Percentiles rank a stretch among this genome's conserved stretches.
Evolutionary conservation across 2,888 invertebrate species (phyloP).

Genomic region (Drosophila merina): DNA sequence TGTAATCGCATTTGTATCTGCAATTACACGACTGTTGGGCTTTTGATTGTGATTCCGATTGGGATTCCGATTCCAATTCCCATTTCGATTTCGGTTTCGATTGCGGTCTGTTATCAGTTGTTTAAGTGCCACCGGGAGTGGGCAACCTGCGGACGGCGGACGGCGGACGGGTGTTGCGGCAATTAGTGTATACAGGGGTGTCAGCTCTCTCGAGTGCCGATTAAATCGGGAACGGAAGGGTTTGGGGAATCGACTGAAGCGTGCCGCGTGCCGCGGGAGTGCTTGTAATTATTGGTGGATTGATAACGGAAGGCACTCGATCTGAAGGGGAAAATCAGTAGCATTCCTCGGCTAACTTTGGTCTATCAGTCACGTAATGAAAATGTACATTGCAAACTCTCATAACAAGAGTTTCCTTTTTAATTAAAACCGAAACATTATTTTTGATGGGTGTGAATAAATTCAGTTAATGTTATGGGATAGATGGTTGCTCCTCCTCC

Average conservation of each 20-base stretch:
- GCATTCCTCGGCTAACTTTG: not conserved
- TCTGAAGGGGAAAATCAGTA: not conserved
- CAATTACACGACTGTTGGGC: constrained; percentile 43
- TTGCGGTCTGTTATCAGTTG: constrained; percentile 57
- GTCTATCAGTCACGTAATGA: not conserved
- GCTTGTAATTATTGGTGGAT: constrained; percentile 21
- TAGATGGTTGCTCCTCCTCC: not conserved
- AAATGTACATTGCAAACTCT: constrained; percentile 1
- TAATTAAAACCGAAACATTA: not conserved
- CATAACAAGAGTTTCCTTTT: not conserved
- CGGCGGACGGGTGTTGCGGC: constrained; percentile 31
- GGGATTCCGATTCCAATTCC: constrained; percentile 22
- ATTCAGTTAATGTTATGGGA: not conserved
- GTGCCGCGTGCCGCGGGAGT: constrained; percentile 33
- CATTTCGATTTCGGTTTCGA: constrained; percentile 39
- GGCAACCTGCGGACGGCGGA: constrained; percentile 30
- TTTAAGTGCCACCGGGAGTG: constrained; percentile 18
- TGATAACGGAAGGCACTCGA: constrained; percentile 29
- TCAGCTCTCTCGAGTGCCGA: constrained; percentile 38
- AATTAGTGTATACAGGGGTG: constrained; percentile 41
- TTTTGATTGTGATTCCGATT: constrained; percentile 21
- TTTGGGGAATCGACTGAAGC: constrained; percentile 14
- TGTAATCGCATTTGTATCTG: constrained; percentile 69
- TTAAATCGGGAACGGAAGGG: constrained; percentile 15
- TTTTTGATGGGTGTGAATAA: not conserved